Evolutionary conservation across 1,140 invertebrate species (phyloP).

Genomic region (Drosophila rufa): DNA sequence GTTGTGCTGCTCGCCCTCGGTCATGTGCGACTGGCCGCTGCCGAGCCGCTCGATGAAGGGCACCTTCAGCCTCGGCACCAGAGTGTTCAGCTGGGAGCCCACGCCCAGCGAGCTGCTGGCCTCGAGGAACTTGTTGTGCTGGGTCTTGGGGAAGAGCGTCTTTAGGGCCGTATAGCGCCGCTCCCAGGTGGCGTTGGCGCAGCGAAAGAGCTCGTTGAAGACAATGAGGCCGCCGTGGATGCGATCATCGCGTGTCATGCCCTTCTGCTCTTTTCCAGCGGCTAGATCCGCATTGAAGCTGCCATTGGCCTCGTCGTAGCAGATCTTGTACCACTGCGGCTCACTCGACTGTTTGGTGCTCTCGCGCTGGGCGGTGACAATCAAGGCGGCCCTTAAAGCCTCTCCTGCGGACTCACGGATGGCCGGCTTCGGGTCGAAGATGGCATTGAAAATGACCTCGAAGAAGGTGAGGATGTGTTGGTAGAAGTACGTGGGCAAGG

Average conservation of each 20-base stretch:
- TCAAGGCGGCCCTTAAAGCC: slow-evolving; percentile 95
- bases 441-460: slow-evolving; percentile 96
- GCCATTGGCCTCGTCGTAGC: slow-evolving; percentile 94
- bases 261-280: slow-evolving; percentile 89
- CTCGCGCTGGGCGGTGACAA: slow-evolving; percentile 97
- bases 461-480: slow-evolving; percentile 99
- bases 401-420: slow-evolving; percentile 97
- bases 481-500: slow-evolving; percentile 99
- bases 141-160: slow-evolving; percentile 75
- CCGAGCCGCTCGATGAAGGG: slow-evolving; percentile 82
- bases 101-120: slow-evolving; percentile 33
- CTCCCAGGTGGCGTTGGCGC: slow-evolving; percentile 96
- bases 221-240: slow-evolving; percentile 97
- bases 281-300: slow-evolving; percentile 90
- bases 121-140: slow-evolving; percentile 84
- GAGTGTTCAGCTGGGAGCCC: slow-evolving; percentile 69
- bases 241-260: slow-evolving; percentile 94
- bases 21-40: slow-evolving; percentile 65
- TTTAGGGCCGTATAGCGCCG: slow-evolving; percentile 91
- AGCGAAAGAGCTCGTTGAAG: slow-evolving; percentile 96
- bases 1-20: slow-evolving; percentile 68
- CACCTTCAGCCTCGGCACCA: slow-evolving; percentile 84
- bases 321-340: slow-evolving; percentile 96
- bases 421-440: slow-evolving; percentile 96
- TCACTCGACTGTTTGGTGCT: slow-evolving; percentile 95